Evolutionary conservation across 37 sponge, comb jelly and placozoan genomes (phyloP), one percentile per base, ranked within the genome.

Genomic region (Ephydatia muelleri): DNA sequence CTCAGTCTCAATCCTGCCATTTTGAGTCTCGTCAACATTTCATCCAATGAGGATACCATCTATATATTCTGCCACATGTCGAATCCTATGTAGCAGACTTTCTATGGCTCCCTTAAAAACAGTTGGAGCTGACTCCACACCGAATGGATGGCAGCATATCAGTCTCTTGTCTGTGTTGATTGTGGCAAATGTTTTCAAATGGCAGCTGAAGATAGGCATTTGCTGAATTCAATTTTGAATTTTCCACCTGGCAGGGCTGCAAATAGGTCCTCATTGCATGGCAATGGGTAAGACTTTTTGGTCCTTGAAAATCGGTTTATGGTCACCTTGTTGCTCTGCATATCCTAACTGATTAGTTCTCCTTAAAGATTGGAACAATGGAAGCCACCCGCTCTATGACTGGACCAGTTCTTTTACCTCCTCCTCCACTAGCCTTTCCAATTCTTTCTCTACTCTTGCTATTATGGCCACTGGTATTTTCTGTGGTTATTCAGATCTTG

Each of bases 321-420:
- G 34, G 91, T 91, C 28, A 82, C 29, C 66, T 86, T 87, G 76
- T 79, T 76, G 28, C 84, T 1, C 87, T 76, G 71, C 87, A 91
- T 23, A 91, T 38, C 75, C 87, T 68, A 8, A 86, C 69, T 6
- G 31, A 43, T 3, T 81, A 75, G 39, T 91, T 81, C 21, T 65
- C 38, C 35, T 86, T 91, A 22, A 75, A 14, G 16, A 91, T 84
- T 37, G 87, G 84, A 28, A 86, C 87, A 79, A 86, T 77, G n/a
- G 87, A 71, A 13, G 87, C 79, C 27, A 79, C 86, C 83, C 84
- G 81, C n/a, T 90, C 86, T 23, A 67, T 69, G 73, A 78, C 27
- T 76, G 33, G 5, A 88, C 89, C 28, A 35, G 78, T 28, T 57
- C 79, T n/a, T 83, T 28, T 16, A 82, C 35, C 26, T 82, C 81